These are phyloP conservation scores for Sebastes trivittatus DNA, from an alignment of 2,797 vertebrate genomes.

Conservation along the genomic window DNA sequence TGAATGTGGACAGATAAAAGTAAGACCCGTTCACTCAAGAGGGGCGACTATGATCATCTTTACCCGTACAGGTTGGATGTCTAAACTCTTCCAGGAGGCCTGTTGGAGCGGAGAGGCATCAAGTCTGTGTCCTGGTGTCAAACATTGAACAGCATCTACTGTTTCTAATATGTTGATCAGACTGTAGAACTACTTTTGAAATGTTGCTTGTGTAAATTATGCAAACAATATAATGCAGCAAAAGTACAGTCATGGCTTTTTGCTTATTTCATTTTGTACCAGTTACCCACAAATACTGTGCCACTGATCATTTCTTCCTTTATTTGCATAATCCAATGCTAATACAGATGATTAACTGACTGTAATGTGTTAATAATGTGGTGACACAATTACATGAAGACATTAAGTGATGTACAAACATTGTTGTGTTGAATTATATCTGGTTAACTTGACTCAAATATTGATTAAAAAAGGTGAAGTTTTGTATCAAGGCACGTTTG, in stretches of 20 bases:
- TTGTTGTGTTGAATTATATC: neutral
- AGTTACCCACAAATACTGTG: neutral
- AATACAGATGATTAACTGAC: neutral
- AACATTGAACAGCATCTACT: neutral
- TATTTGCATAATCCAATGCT: neutral
- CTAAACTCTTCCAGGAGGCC: neutral
- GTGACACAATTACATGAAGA: neutral
- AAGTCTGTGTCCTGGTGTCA: neutral
- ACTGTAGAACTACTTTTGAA: neutral
- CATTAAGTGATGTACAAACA: neutral
- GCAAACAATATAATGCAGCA: neutral
- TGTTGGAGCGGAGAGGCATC: neutral
- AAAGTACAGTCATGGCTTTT: neutral
- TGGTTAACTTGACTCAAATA: neutral
- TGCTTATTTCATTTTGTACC: neutral
- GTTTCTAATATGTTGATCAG: neutral
- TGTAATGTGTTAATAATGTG: neutral
- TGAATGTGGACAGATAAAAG: conserved; percentile 13
- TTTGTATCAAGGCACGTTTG: neutral
- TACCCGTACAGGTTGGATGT: neutral
- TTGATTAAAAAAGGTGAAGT: neutral
- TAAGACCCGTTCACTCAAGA: neutral
- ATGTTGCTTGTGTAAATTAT: neutral
- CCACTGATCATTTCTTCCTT: neutral
- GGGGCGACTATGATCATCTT: neutral